Base-by-base conservation (phyloP, 2,113 vertebrate genomes). In the Crotalus tigris region DNA sequence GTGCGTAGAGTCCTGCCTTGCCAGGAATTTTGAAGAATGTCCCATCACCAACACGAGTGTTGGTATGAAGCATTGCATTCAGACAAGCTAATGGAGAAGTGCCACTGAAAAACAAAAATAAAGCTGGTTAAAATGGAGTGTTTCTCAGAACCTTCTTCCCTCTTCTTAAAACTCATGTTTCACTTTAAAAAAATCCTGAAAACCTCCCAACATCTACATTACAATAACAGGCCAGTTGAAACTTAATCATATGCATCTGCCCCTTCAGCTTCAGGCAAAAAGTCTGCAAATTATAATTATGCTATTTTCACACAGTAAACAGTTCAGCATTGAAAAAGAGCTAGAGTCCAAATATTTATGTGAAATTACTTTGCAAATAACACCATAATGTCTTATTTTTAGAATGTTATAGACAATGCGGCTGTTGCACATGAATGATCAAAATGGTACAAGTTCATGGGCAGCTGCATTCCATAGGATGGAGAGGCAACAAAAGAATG, bases 31-130 rank as follows among this genome's bases (percentile, higher is more conserved):
- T 98, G 98, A 98, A 98, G 98, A 98, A 98, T 87, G 98, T 98
- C 96, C 98, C 98, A 98, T 98, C 98, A 96, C 98, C 98, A 96
- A 98, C 97, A 94, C 98, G 98, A 95, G 98, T 98, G 96, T 98
- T 98, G 97, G 97, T 98, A 95, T 98, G 98, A 97, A 98, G 98
- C 98, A 98, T 98, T 95, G 98, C 98, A 98, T 98, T 98, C 97
- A 98, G 97, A 97, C 98, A 98, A 96, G 98, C 98, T 98, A 98
- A 98, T 94, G 98, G 98, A 98, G 98, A 98, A 93, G 98, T 98
- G 96, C 98, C 98, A 98, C 98, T 98, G 96, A 96, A 98, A 97
- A 97, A 98, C 93, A 98, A 97, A 98, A 94, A 96, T 96, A 94
- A 97, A 95, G 92, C 87, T 96, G 95, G 96, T 91, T 95, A 94